Percentiles rank a stretch among this genome's conserved stretches.
Conservation (phyloP, 2,113 vertebrate genomes). For the Petaurus breviceps region DNA sequence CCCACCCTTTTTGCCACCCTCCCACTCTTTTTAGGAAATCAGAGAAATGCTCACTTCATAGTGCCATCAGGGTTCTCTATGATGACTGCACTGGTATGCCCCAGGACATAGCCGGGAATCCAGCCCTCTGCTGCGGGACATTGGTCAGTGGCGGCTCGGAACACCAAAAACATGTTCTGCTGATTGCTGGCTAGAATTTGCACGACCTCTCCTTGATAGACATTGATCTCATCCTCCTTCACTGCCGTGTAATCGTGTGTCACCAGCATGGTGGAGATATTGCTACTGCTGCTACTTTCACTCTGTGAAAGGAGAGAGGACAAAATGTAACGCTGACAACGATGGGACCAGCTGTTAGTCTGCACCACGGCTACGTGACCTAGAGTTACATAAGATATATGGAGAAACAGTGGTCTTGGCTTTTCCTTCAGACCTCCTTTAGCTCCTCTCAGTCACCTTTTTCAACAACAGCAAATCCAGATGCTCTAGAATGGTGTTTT, state of each 20-base stretch:
- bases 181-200: slow-evolving; percentile 99
- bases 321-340: slow-evolving; percentile 28
- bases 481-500: not conserved
- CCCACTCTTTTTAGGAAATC: not conserved
- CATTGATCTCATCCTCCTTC: slow-evolving; percentile 99
- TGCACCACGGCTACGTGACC: not conserved
- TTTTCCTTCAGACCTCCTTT: not conserved
- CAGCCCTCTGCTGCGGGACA: slow-evolving; percentile 99
- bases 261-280: slow-evolving; percentile 99
- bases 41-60: slow-evolving; percentile 90
- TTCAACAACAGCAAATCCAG: not conserved
- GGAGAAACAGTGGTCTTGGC: rapidly evolving
- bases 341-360: rapidly evolving
- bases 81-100: slow-evolving; percentile 95
- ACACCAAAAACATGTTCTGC: slow-evolving; percentile 99
- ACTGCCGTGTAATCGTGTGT: slow-evolving; percentile 98
- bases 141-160: slow-evolving; percentile 97
- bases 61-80: slow-evolving; percentile 95
- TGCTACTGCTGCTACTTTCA: slow-evolving; percentile 99
- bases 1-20: rapidly evolving
- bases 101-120: slow-evolving; percentile 99
- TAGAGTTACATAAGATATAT: not conserved
- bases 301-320: slow-evolving; percentile 85
- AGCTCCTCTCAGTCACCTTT: not conserved
- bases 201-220: slow-evolving; percentile 98